phyloP scores from a whole-genome alignment of 2,797 vertebrate genomes.

The Lepilemur septentrionalis region DNA sequence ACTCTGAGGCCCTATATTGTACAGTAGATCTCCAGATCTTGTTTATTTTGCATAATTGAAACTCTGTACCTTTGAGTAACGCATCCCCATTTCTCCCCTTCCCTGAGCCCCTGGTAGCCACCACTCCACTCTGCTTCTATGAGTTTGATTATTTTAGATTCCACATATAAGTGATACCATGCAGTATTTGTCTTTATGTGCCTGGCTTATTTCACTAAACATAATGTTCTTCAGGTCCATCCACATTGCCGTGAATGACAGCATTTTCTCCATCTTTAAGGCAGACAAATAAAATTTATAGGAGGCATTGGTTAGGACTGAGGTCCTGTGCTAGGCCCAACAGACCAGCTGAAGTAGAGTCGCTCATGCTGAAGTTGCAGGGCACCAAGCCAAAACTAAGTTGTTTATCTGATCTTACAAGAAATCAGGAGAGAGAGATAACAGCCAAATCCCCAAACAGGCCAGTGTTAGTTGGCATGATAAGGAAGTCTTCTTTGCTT shows the following conservation, averaged over 20 bases:
- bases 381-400: not conserved
- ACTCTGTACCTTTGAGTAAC: not conserved
- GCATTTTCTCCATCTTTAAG: not conserved
- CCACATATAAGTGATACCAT: not conserved
- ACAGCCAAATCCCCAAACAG: not conserved
- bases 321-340: not conserved
- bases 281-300: not conserved
- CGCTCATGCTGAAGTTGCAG: not conserved
- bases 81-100: not conserved
- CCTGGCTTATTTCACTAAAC: not conserved
- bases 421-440: not conserved
- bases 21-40: not conserved
- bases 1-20: not conserved
- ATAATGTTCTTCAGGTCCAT: not conserved
- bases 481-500: not conserved
- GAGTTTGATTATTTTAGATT: not conserved
- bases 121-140: not conserved
- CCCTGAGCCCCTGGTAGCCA: not conserved
- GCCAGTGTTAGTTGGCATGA: not conserved
- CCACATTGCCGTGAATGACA: not conserved
- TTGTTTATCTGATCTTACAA: not conserved
- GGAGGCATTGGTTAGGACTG: not conserved
- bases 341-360: not conserved
- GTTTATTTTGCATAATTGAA: not conserved
- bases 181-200: not conserved